A percentile compares a stretch with the other conserved stretches of the same genome.
Evolutionary conservation across 2,888 invertebrate species (phyloP).

Genomic region (Augochlorella aurata): DNA sequence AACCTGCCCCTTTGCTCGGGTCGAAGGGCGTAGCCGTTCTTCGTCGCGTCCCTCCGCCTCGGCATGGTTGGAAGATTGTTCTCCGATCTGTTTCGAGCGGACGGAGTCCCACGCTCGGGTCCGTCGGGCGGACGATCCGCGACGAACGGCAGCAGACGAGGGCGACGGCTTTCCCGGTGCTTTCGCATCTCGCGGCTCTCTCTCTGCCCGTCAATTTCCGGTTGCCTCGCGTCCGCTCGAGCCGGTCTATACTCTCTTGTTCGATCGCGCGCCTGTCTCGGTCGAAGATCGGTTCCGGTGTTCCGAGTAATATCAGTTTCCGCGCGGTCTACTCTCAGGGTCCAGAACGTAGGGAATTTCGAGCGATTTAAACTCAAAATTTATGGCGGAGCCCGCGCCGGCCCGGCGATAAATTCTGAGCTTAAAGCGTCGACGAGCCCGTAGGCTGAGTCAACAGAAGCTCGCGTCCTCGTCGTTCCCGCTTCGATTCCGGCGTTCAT

Average conservation of each 20-base stretch:
- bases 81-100: neutral
- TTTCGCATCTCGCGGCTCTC: too few relatives aligned
- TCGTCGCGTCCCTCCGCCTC: neutral
- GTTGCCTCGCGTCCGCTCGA: neutral
- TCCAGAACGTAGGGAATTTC: constrained; percentile 63
- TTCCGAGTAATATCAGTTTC: constrained; percentile 16
- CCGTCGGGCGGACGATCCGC: too few relatives aligned
- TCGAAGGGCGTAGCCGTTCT: neutral
- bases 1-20: neutral
- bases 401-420: constrained; percentile 1
- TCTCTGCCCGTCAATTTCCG: neutral
- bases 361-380: constrained; percentile 40
- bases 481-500: neutral
- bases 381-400: constrained; percentile 8
- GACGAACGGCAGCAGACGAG: too few relatives aligned
- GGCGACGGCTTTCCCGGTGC: too few relatives aligned
- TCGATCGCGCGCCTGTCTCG: neutral
- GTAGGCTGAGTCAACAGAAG: constrained; percentile 47
- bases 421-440: constrained; percentile 15
- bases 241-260: neutral
- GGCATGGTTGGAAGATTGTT: constrained; percentile 20
- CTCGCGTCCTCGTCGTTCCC: constrained; percentile 22
- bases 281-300: constrained; percentile 10
- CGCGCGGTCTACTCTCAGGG: constrained; percentile 48
- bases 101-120: too few relatives aligned